These are phyloP conservation scores for Aptenodytes forsteri DNA, from an alignment of 2,113 vertebrate species.

Conservation along the genomic window DNA sequence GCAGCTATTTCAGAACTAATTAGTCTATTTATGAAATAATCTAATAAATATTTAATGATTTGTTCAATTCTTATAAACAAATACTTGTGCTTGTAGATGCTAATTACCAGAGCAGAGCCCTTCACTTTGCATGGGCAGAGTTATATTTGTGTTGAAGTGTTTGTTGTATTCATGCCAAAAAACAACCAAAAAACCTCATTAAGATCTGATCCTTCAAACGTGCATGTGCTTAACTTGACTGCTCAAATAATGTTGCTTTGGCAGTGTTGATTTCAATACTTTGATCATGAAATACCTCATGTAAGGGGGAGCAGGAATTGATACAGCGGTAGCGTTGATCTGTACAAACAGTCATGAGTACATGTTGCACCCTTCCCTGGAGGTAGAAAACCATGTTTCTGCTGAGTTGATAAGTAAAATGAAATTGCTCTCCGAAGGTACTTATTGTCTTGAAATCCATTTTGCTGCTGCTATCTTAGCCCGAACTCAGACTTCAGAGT, in stretches of 20 bases:
- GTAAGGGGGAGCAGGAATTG: not conserved
- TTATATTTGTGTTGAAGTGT: not conserved
- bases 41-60: slow-evolving; percentile 7
- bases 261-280: slow-evolving; percentile 3
- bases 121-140: slow-evolving; percentile 9
- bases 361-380: not conserved
- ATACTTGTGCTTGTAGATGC: not conserved
- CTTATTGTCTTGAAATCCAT: not conserved
- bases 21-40: not conserved
- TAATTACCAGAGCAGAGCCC: slow-evolving; percentile 16
- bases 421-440: not conserved
- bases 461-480: not conserved
- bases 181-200: not conserved
- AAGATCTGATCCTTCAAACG: not conserved
- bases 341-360: not conserved
- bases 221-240: not conserved
- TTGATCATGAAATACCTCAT: not conserved
- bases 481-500: not conserved
- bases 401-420: not conserved
- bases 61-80: not conserved
- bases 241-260: not conserved
- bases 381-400: slow-evolving; percentile 5
- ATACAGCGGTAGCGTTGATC: not conserved
- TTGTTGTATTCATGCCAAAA: slow-evolving; percentile 9
- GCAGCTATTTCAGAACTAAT: not conserved